phyloP scores from a whole-genome alignment of 1,140 invertebrate genomes.

The Bactericera cockerelli region DNA sequence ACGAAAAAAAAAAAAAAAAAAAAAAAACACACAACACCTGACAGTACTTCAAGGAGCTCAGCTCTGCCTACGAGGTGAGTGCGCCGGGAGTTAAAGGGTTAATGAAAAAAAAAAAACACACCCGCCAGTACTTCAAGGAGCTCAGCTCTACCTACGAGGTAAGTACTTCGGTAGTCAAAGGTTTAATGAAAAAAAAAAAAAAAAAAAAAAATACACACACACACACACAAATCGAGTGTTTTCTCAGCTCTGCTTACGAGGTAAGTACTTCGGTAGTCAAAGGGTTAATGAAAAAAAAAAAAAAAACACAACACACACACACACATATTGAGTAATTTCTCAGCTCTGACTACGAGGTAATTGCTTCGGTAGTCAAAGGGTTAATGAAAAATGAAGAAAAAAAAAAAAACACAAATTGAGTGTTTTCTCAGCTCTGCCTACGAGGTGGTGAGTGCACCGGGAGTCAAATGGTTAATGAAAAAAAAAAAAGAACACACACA shows the following conservation, averaged over 20 bases:
- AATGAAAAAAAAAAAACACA: background rate
- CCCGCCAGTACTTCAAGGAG: too few species aligned
- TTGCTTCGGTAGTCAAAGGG: conserved; percentile 18
- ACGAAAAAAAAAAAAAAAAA: background rate
- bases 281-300: background rate
- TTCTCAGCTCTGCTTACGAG: conserved; percentile 83
- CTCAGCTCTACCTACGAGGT: too few species aligned
- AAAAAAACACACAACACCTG: too few species aligned
- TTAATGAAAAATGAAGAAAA: too few species aligned
- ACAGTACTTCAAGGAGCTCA: conserved; percentile 83
- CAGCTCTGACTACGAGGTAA: conserved; percentile 76
- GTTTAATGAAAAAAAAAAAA: too few species aligned
- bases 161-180: too few species aligned
- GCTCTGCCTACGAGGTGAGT: conserved; percentile 72
- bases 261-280: conserved; percentile 34
- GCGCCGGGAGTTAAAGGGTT: conserved; percentile 8
- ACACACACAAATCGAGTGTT: too few species aligned
- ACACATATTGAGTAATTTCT: conserved; percentile 77
- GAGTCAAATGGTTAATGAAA: background rate
- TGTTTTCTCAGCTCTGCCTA: conserved; percentile 84
- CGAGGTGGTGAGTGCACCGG: conserved; percentile 47
- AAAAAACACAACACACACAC: too few species aligned
- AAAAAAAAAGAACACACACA: too few species aligned
- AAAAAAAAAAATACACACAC: too few species aligned
- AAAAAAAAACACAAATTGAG: too few species aligned